Evolutionary conservation across 2,888 invertebrate genomes (phyloP).

Genomic region (Conomelus anceps): DNA sequence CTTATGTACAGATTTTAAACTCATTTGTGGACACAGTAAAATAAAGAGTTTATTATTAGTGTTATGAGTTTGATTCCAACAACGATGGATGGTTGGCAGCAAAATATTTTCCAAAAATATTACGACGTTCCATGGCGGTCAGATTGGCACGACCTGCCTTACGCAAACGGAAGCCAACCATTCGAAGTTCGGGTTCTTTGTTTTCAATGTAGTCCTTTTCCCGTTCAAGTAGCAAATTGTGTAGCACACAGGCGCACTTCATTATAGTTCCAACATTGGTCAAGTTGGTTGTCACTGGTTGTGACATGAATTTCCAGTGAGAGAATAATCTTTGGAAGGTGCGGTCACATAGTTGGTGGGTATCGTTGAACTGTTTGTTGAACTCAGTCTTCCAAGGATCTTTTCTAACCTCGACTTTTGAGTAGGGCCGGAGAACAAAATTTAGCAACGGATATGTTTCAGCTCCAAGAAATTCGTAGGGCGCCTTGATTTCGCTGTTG

Average conservation of each 20-base stretch:
- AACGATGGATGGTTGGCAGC: background rate
- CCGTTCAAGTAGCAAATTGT: background rate
- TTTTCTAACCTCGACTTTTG: background rate
- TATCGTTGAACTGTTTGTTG: background rate
- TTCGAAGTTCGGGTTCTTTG: too few relatives aligned
- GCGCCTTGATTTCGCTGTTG: background rate
- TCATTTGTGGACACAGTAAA: too few relatives aligned
- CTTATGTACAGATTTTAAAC: too few relatives aligned
- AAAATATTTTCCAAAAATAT: background rate
- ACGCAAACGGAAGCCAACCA: background rate
- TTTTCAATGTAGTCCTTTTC: background rate
- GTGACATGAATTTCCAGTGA: background rate
- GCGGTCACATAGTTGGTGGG: background rate
- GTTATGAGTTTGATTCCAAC: too few relatives aligned
- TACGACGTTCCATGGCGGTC: background rate
- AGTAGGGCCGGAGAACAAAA: background rate
- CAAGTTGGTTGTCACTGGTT: background rate
- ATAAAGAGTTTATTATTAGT: too few relatives aligned
- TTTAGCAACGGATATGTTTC: background rate
- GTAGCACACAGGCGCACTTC: background rate
- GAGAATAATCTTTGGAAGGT: background rate
- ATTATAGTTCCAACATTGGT: background rate
- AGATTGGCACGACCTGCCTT: background rate
- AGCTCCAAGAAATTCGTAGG: background rate
- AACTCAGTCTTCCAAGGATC: background rate